phyloP scores from a whole-genome alignment of 2,797 vertebrate genomes.

The Siniperca scherzeri region DNA sequence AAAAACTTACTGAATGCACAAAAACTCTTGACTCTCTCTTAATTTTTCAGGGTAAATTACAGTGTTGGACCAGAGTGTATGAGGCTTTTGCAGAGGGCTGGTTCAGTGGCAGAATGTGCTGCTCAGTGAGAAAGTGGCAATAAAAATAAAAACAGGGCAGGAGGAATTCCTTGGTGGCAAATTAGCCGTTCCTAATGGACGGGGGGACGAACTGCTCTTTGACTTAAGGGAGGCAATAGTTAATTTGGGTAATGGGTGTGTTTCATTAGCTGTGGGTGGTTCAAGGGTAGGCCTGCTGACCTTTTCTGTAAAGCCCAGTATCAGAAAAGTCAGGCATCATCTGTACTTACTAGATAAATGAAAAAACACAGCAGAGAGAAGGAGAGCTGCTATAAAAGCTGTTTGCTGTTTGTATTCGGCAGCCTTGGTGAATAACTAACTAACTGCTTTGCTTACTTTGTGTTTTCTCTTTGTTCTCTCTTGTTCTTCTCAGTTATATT shows the following conservation, averaged over 20 bases:
- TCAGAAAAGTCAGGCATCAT: constrained; percentile 56
- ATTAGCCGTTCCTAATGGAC: constrained; percentile 82
- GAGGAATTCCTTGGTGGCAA: constrained; percentile 78
- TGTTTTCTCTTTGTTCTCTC: constrained; percentile 10
- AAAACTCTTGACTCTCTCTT: constrained; percentile 58
- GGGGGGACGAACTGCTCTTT: constrained; percentile 62
- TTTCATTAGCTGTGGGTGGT: constrained; percentile 76
- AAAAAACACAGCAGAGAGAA: constrained; percentile 42
- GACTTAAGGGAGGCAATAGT: constrained; percentile 70
- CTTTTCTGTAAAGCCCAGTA: constrained; percentile 48
- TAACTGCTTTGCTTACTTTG: constrained; percentile 3
- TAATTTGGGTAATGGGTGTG: constrained; percentile 78
- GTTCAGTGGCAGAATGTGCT: constrained; percentile 58
- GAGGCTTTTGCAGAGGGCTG: constrained; percentile 43
- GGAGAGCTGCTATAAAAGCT: constrained; percentile 36
- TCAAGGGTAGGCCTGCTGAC: constrained; percentile 64
- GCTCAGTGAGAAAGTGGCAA: constrained; percentile 70
- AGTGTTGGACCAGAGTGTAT: constrained; percentile 49
- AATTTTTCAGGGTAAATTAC: constrained; percentile 77
- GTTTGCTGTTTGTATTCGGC: constrained; percentile 47
- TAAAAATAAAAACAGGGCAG: constrained; percentile 82
- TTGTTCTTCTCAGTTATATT: constrained; percentile 22
- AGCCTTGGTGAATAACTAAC: constrained; percentile 38
- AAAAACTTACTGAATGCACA: constrained; percentile 62
- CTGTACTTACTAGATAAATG: constrained; percentile 56